A percentile compares a stretch with the other conserved stretches of the same genome.
phyloP scores from a whole-genome alignment of 2,797 vertebrate genomes.

The Eospalax fontanierii region DNA sequence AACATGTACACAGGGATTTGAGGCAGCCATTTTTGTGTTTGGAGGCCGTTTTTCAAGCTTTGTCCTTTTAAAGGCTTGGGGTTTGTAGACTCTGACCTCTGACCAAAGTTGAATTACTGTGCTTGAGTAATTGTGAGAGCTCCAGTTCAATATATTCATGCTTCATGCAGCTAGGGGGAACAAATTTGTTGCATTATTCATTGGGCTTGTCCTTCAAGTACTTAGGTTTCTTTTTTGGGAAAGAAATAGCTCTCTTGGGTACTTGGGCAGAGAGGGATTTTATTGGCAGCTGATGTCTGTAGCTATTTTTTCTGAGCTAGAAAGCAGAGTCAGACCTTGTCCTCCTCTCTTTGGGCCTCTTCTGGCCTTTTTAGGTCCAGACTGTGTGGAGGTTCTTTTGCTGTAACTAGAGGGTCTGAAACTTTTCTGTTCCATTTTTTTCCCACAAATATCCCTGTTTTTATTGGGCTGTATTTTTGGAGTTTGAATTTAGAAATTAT shows the following conservation, averaged over 20 bases:
- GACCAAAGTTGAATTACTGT: not conserved
- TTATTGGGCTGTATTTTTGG: not conserved
- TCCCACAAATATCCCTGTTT: not conserved
- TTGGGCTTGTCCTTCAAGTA: not conserved
- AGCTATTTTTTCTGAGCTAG: not conserved
- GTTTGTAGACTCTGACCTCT: slow-evolving; percentile 43
- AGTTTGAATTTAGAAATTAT: not conserved
- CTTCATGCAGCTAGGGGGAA: not conserved
- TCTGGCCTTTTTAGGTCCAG: not conserved
- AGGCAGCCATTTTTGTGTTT: not conserved
- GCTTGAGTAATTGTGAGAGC: not conserved
- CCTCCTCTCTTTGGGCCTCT: too few species aligned
- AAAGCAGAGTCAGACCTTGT: not conserved
- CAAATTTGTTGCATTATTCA: not conserved
- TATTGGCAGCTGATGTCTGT: not conserved
- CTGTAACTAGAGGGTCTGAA: not conserved
- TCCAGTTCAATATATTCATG: not conserved
- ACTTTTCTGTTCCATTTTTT: not conserved
- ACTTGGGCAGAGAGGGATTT: not conserved
- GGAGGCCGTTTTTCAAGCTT: not conserved
- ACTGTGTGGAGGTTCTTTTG: not conserved
- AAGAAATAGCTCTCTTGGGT: not conserved
- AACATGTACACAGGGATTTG: not conserved
- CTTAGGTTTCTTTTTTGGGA: not conserved
- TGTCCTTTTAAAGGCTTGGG: slow-evolving; percentile 7